Evolutionary conservation across 2,113 vertebrate species (phyloP).

Genomic region (Hylia prasina): DNA sequence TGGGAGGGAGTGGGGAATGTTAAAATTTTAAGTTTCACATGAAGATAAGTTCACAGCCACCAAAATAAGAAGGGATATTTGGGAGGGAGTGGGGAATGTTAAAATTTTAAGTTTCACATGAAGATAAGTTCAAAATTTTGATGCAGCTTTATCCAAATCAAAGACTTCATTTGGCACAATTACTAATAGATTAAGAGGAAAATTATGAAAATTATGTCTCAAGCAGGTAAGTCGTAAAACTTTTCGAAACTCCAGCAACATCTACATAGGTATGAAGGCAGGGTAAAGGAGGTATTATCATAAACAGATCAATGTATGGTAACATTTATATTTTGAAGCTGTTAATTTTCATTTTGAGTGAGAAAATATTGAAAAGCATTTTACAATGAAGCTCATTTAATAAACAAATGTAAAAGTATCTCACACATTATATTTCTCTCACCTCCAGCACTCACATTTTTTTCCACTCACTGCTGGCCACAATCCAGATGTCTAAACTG

Average conservation of each 20-base stretch:
- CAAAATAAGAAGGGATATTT: neutral
- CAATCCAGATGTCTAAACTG: neutral
- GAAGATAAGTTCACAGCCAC: neutral
- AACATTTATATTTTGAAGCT: neutral
- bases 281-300: neutral
- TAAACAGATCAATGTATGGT: neutral
- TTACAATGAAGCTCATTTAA: neutral
- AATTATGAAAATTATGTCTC: neutral
- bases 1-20: accelerated
- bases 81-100: accelerated
- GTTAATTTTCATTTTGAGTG: neutral
- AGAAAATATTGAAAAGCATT: neutral
- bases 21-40: neutral
- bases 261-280: neutral
- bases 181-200: neutral
- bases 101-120: neutral
- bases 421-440: neutral
- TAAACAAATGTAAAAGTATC: neutral
- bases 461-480: neutral
- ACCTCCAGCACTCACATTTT: neutral
- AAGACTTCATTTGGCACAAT: neutral
- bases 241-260: neutral
- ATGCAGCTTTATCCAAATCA: neutral
- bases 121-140: neutral
- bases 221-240: neutral